Percentiles rank a stretch among this genome's conserved stretches.
These are phyloP conservation scores for Silurus aristotelis DNA, from an alignment of 2,797 vertebrate genomes.

Conservation along the genomic window DNA sequence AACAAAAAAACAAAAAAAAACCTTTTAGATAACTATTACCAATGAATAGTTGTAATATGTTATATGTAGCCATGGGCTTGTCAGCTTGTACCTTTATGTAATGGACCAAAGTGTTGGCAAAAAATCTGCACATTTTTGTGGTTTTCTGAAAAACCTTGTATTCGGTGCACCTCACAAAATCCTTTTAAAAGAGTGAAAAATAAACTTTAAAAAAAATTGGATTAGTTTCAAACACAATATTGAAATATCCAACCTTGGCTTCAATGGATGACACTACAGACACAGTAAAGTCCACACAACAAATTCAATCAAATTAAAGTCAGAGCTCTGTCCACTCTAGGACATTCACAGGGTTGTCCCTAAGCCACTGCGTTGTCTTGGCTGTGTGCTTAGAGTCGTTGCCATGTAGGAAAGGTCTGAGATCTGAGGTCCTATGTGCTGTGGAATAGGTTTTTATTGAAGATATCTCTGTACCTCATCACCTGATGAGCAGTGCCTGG, in stretches of 20 bases:
- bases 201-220: neutral
- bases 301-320: too few species aligned
- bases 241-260: too few species aligned
- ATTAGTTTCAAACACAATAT: neutral
- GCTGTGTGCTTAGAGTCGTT: too few species aligned
- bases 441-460: too few species aligned
- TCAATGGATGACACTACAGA: neutral
- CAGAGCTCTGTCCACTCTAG: too few species aligned
- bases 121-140: conserved; percentile 91
- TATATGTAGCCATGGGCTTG: neutral
- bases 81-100: conserved; percentile 85
- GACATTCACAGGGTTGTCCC: too few species aligned
- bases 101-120: conserved; percentile 91
- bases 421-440: too few species aligned
- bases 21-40: neutral
- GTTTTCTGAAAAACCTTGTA: conserved; percentile 90
- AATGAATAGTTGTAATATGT: neutral
- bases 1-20: neutral
- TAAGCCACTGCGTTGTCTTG: too few species aligned
- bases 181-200: conserved; percentile 68
- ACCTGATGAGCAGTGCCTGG: too few species aligned
- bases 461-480: too few species aligned
- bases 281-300: neutral
- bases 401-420: too few species aligned
- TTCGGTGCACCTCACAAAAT: conserved; percentile 74